Percentiles rank a stretch among this genome's conserved stretches.
Conservation (phyloP, 2,888 invertebrate genomes). For the Zeuzera pyrina region DNA sequence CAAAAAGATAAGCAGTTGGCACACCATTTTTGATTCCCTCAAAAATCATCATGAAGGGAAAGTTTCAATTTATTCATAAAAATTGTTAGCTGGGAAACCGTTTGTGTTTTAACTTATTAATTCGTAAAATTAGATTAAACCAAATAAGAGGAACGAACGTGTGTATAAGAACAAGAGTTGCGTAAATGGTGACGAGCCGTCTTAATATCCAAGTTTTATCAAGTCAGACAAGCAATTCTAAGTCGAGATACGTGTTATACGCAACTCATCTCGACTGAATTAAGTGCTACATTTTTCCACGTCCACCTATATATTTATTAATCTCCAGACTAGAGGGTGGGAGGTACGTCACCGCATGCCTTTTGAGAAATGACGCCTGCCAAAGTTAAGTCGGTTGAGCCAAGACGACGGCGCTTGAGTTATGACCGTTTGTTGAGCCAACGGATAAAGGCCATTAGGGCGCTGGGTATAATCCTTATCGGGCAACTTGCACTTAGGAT, state of each 20-base stretch:
- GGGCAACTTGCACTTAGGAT: conserved; percentile 71
- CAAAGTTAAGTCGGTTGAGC: conserved; percentile 72
- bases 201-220: conserved; percentile 3
- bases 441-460: conserved; percentile 69
- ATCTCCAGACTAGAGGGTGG: conserved; percentile 38
- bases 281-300: conserved; percentile 68
- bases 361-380: conserved; percentile 73
- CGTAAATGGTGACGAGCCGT: neutral
- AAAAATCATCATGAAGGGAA: no score
- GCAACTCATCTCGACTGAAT: conserved; percentile 59
- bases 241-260: conserved; percentile 34
- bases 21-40: no score
- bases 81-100: no score
- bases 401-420: conserved; percentile 62
- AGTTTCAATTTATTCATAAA: no score
- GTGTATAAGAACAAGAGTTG: neutral
- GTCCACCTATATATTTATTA: conserved; percentile 67
- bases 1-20: no score
- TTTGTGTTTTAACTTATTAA: no score
- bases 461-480: conserved; percentile 66
- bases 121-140: no score
- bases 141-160: no score
- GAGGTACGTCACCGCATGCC: conserved; percentile 62
- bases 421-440: conserved; percentile 69
- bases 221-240: conserved; percentile 8